These are phyloP conservation scores for Ephialtes manifestator DNA, from an alignment of 2,888 invertebrate species.

Conservation along the genomic window DNA sequence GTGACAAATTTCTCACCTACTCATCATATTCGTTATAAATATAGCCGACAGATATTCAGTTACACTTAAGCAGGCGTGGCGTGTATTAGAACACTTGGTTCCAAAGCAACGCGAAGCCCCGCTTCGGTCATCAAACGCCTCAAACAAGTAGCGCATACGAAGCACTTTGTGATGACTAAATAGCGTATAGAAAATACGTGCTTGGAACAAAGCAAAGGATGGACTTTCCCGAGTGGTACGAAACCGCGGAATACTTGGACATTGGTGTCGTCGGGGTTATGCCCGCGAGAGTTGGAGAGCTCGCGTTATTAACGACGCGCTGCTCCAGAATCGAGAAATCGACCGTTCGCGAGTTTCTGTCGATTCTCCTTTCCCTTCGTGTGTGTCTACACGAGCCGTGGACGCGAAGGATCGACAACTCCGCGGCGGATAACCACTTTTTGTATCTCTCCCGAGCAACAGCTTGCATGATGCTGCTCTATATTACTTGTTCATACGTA, in stretches of 20 bases:
- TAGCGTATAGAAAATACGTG: conserved; percentile 56
- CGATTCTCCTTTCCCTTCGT: conserved; percentile 20
- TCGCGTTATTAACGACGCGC: conserved; percentile 48
- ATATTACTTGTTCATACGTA: conserved; percentile 29
- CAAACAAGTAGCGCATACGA: conserved; percentile 57
- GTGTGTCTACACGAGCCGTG: background rate
- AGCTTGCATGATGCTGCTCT: conserved; percentile 46
- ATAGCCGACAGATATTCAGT: conserved; percentile 9
- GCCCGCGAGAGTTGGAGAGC: background rate
- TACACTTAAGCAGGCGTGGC: background rate
- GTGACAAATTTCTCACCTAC: conserved; percentile 10
- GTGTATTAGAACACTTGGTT: background rate
- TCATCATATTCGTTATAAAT: background rate
- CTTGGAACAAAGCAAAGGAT: conserved; percentile 53
- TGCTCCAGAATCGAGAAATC: conserved; percentile 39
- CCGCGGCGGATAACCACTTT: conserved; percentile 52
- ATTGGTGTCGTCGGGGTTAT: conserved; percentile 40
- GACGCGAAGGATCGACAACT: background rate
- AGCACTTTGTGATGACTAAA: conserved; percentile 49
- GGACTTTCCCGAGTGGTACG: conserved; percentile 46
- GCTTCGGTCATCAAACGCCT: background rate
- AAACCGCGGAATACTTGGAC: conserved; percentile 25
- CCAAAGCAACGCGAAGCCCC: background rate
- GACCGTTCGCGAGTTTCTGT: background rate
- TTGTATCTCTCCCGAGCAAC: conserved; percentile 40